These are phyloP conservation scores for Pangasius mekongensis DNA, from an alignment of 2,797 vertebrate genomes.

Conservation along the genomic window DNA sequence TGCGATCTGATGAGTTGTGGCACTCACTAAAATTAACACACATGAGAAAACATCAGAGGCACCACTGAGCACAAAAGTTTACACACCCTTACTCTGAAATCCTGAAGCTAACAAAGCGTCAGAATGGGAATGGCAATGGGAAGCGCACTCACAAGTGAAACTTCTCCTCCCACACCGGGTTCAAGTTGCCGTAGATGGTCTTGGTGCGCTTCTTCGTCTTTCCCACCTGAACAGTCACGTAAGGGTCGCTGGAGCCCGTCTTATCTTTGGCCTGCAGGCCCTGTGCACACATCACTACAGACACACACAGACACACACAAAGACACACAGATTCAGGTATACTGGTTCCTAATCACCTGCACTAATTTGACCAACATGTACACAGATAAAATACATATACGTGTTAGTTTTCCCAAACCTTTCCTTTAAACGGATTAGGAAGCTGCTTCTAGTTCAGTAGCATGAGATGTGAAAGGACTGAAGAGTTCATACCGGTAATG, in stretches of 20 bases:
- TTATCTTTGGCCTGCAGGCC: slow-evolving; percentile 99
- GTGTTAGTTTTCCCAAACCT: background rate
- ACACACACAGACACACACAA: slow-evolving; percentile 41
- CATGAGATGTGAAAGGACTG: background rate
- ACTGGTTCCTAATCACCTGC: background rate
- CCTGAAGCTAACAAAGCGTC: background rate
- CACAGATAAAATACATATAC: background rate
- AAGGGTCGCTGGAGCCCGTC: slow-evolving; percentile 97
- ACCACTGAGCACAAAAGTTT: background rate
- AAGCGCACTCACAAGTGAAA: slow-evolving; percentile 91
- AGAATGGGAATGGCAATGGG: background rate
- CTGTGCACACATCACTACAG: slow-evolving; percentile 92
- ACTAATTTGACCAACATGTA: background rate
- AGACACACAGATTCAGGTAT: background rate
- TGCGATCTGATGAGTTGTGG: slow-evolving; percentile 97
- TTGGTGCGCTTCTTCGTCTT: slow-evolving; percentile 99
- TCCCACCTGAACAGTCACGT: slow-evolving; percentile 96
- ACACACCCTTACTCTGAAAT: background rate
- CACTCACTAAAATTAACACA: slow-evolving; percentile 82
- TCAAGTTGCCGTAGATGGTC: slow-evolving; percentile 97
- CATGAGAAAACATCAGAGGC: background rate
- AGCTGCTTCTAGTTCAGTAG: background rate
- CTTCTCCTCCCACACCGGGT: slow-evolving; percentile 98
- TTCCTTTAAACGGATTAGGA: background rate
- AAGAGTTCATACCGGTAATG: slow-evolving; percentile 84